Percentiles rank a stretch among this genome's conserved stretches.
Evolutionary conservation across 2,888 invertebrate genomes (phyloP).

Genomic region (Prenolepis imparis): DNA sequence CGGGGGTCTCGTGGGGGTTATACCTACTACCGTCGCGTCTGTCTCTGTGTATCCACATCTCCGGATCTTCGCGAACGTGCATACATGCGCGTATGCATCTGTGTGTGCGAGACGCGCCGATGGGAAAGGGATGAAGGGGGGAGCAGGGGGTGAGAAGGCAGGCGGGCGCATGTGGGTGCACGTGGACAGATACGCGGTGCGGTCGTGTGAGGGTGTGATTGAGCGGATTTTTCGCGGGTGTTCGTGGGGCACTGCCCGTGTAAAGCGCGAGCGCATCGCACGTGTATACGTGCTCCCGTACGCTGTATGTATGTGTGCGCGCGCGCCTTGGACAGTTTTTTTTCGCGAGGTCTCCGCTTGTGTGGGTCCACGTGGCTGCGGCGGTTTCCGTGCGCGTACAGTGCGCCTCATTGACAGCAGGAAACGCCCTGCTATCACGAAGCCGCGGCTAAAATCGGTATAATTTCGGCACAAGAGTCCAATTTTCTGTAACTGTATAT

Average conservation of each 20-base stretch:
- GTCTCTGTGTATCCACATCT: constrained; percentile 76
- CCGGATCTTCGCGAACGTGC: constrained; percentile 70
- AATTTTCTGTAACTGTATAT: neutral
- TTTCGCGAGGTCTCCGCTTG: constrained; percentile 62
- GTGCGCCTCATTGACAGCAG: constrained; percentile 73
- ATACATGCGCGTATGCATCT: constrained; percentile 36
- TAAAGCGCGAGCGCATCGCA: constrained; percentile 43
- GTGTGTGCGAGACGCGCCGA: neutral
- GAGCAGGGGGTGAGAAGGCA: neutral
- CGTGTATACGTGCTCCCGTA: constrained; percentile 11
- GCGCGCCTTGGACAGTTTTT: constrained; percentile 71
- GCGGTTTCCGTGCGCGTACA: constrained; percentile 61
- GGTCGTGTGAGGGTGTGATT: constrained; percentile 62
- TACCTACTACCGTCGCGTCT: constrained; percentile 67
- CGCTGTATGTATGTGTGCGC: constrained; percentile 7
- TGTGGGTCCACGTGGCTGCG: constrained; percentile 68
- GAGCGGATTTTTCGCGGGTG: constrained; percentile 78
- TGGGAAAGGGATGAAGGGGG: too few relatives aligned
- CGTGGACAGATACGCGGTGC: constrained; percentile 47
- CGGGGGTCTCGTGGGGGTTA: constrained; percentile 70
- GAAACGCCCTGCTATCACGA: constrained; percentile 70
- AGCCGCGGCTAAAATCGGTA: constrained; percentile 16
- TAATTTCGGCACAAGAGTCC: constrained; percentile 25
- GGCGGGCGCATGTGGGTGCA: constrained; percentile 45
- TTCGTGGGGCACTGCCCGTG: constrained; percentile 55